Percentiles rank a stretch among this genome's conserved stretches.
Conservation (phyloP, 1,140 invertebrate genomes). For the Neuroterus valhalla region DNA sequence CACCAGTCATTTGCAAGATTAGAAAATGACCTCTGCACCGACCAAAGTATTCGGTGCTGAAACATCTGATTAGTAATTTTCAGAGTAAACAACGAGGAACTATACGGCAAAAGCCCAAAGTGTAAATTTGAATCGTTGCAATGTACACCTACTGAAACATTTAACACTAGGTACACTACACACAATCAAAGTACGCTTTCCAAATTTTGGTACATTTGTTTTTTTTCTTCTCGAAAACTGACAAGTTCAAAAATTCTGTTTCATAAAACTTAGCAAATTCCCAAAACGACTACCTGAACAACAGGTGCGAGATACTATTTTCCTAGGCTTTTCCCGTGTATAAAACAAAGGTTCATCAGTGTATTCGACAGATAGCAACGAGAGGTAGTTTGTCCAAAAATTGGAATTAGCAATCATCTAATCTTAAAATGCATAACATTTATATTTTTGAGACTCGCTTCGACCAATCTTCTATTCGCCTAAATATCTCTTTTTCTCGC, state of each 20-base stretch:
- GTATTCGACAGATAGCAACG: conserved; percentile 27
- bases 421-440: conserved; percentile 24
- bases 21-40: conserved; percentile 30
- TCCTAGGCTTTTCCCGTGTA: not conserved
- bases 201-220: conserved; percentile 26
- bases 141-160: conserved; percentile 27
- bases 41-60: not conserved
- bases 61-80: conserved; percentile 7
- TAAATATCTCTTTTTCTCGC: conserved; percentile 29
- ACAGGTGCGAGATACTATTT: not conserved
- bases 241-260: not conserved
- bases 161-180: conserved; percentile 28
- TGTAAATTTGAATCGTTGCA: conserved; percentile 11
- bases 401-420: conserved; percentile 30
- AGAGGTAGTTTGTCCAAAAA: conserved; percentile 30
- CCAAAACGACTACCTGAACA: not conserved
- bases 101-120: conserved; percentile 19
- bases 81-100: conserved; percentile 14
- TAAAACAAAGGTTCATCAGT: conserved; percentile 11
- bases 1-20: conserved; percentile 21
- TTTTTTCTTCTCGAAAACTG: conserved; percentile 2
- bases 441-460: conserved; percentile 6
- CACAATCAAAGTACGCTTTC: conserved; percentile 31
- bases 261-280: too few species aligned
- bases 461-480: conserved; percentile 22